Evolutionary conservation across 2,888 invertebrate genomes (phyloP).

Genomic region (Furcula furcula): DNA sequence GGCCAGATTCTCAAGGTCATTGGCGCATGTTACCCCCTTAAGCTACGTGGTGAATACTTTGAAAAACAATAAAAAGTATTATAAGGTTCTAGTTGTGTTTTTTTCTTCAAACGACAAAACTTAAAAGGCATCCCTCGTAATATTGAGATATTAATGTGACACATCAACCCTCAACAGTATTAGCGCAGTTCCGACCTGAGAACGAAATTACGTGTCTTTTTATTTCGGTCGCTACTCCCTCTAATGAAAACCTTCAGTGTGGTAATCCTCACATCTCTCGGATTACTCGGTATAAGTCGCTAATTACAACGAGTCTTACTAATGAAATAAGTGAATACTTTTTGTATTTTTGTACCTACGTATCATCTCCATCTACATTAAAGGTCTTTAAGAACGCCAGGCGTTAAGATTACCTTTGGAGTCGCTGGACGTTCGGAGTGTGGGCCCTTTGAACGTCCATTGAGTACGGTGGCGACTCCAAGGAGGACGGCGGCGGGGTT

Average conservation of each 20-base stretch:
- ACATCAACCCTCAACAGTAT: constrained; percentile 50
- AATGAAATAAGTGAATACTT: constrained; percentile 7
- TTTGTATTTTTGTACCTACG: not conserved
- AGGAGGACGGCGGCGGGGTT: too few species aligned
- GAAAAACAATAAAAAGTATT: too few species aligned
- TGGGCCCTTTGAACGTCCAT: too few species aligned
- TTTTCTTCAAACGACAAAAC: too few species aligned
- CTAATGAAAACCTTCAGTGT: constrained; percentile 56
- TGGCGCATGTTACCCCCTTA: too few species aligned
- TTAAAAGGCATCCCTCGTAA: too few species aligned
- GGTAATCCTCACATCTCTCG: constrained; percentile 38
- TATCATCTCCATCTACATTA: not conserved
- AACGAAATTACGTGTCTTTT: constrained; percentile 59
- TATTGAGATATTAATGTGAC: too few species aligned
- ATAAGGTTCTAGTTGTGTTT: too few species aligned
- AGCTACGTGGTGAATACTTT: too few species aligned
- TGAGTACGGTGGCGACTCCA: too few species aligned
- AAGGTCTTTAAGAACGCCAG: not conserved
- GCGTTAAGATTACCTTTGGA: not conserved
- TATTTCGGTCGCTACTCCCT: constrained; percentile 47
- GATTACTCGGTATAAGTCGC: constrained; percentile 32
- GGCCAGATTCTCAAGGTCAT: too few species aligned
- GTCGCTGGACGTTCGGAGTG: too few species aligned
- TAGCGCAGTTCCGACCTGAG: constrained; percentile 56
- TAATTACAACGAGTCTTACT: constrained; percentile 32